Evolutionary conservation across 2,888 invertebrate genomes (phyloP).

Genomic region (Flexamia atlantica): DNA sequence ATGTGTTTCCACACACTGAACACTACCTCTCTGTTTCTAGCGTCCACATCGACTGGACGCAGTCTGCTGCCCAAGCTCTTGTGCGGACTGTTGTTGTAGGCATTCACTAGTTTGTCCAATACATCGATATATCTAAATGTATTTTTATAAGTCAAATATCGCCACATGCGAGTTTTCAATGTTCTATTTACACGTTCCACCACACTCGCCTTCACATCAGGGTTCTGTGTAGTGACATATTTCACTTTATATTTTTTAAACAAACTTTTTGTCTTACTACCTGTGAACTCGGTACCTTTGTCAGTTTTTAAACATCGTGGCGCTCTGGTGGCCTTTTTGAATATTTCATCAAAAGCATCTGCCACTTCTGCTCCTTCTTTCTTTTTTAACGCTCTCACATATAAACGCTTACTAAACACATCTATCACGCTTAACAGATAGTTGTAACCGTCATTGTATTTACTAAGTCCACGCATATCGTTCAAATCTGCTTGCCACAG

Average conservation of each 20-base stretch:
- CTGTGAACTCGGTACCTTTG: constrained; percentile 2
- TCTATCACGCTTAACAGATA: constrained; percentile 66
- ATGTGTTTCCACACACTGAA: no score
- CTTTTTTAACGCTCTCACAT: constrained; percentile 68
- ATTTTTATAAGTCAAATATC: constrained; percentile 69
- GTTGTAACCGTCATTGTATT: constrained; percentile 64
- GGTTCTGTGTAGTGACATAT: constrained; percentile 68
- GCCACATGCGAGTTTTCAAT: constrained; percentile 70
- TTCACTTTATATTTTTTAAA: constrained; percentile 65
- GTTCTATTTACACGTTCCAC: constrained; percentile 71
- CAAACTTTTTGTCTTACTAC: not conserved
- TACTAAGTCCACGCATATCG: no score
- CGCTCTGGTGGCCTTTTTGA: constrained; percentile 62
- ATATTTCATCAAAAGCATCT: constrained; percentile 68
- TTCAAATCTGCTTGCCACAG: no score
- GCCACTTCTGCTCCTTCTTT: no score
- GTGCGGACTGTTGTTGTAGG: constrained; percentile 71
- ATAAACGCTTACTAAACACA: constrained; percentile 69
- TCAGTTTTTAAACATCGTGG: constrained; percentile 18
- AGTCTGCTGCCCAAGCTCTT: no score
- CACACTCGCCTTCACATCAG: constrained; percentile 71
- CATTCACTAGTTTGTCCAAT: constrained; percentile 67
- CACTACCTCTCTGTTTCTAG: no score
- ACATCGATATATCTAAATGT: constrained; percentile 70
- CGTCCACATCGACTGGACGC: constrained; percentile 65